Evolutionary conservation across 2,888 invertebrate genomes (phyloP).

Genomic region (Conchocele bisecta): DNA sequence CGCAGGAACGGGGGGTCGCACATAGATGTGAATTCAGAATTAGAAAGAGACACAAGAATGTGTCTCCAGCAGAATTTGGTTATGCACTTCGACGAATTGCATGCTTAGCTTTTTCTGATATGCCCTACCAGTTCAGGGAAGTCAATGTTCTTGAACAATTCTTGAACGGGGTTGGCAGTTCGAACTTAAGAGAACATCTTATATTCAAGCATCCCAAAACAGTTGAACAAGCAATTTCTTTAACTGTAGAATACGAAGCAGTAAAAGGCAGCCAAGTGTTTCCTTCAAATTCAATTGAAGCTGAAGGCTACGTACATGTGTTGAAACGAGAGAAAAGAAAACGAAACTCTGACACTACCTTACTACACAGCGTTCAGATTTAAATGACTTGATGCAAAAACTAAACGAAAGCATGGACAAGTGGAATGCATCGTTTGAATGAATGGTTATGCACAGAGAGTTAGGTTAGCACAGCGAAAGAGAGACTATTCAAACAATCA

Average conservation of each 20-base stretch:
- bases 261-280: background rate
- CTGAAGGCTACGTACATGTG: background rate
- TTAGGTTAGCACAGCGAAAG: background rate
- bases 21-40: too few species aligned
- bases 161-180: too few species aligned
- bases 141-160: too few species aligned
- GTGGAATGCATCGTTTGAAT: background rate
- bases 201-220: conserved; percentile 1
- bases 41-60: too few species aligned
- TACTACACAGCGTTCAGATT: background rate
- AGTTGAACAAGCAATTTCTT: background rate
- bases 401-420: background rate
- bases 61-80: too few species aligned
- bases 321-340: background rate
- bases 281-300: background rate
- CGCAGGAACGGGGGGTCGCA: too few species aligned
- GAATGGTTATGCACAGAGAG: background rate
- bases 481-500: background rate
- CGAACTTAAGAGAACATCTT: too few species aligned
- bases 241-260: conserved; percentile 5
- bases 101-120: too few species aligned
- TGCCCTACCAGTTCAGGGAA: too few species aligned
- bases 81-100: too few species aligned
- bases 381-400: background rate
- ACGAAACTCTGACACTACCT: background rate